These are phyloP conservation scores for Dryadula phaetusa DNA, from an alignment of 2,888 invertebrate genomes.

Conservation along the genomic window DNA sequence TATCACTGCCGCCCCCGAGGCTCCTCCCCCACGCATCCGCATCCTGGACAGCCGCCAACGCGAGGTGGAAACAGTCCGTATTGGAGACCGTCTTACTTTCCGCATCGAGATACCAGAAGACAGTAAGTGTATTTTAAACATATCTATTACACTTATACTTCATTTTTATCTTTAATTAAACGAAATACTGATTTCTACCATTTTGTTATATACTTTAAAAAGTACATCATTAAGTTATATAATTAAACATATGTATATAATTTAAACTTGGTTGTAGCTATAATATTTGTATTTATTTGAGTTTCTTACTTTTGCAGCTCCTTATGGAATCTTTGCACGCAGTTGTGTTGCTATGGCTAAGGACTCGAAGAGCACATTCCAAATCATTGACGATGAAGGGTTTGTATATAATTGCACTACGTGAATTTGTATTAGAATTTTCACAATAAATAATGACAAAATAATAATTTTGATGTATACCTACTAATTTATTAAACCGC, in stretches of 20 bases:
- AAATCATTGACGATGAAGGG: conserved; percentile 98
- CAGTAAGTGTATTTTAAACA: conserved; percentile 85
- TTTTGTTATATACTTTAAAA: too few relatives aligned
- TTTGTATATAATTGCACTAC: conserved; percentile 58
- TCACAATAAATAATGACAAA: too few relatives aligned
- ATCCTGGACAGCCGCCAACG: conserved; percentile 93
- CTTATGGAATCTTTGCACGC: conserved; percentile 97
- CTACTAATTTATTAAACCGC: too few relatives aligned
- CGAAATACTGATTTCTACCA: too few relatives aligned
- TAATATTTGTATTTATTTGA: too few relatives aligned
- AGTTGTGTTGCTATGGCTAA: conserved; percentile 99
- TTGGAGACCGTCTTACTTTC: conserved; percentile 97
- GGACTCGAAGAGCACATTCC: conserved; percentile 97
- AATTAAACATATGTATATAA: neutral
- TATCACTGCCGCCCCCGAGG: conserved; percentile 97
- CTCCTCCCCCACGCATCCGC: conserved; percentile 96
- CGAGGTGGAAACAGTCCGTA: conserved; percentile 97
- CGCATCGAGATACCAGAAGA: conserved; percentile 98
- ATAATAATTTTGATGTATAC: too few relatives aligned
- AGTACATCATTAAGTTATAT: neutral
- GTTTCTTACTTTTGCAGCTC: conserved; percentile 86
- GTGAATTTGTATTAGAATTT: too few relatives aligned
- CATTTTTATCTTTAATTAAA: too few relatives aligned
- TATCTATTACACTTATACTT: neutral
- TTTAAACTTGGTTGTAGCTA: too few relatives aligned